Conservation (phyloP, 2,888 invertebrate species). For the Allacma fusca region DNA sequence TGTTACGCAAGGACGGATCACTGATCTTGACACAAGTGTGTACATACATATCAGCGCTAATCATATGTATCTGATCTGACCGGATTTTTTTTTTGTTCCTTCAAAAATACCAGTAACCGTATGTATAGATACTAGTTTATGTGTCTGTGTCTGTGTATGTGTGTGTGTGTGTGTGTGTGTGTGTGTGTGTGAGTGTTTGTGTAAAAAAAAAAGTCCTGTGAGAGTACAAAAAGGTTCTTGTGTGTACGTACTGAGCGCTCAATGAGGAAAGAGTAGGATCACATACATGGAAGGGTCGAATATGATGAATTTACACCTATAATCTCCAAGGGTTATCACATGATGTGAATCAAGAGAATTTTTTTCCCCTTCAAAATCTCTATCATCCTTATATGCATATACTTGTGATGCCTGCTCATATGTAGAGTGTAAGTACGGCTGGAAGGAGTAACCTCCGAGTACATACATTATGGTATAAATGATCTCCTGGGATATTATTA, state of each 20-base stretch:
- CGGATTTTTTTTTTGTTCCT: not conserved
- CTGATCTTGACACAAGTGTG: not conserved
- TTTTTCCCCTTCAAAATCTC: not conserved
- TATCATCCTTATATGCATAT: not conserved
- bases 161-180: no score
- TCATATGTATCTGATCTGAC: constrained; percentile 11
- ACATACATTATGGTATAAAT: not conserved
- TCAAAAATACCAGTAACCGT: not conserved
- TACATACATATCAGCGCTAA: not conserved
- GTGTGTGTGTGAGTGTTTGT: not conserved
- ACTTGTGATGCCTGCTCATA: no score
- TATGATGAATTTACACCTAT: constrained; percentile 41
- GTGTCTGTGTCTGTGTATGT: no score
- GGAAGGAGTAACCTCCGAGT: not conserved
- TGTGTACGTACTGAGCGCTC: no score
- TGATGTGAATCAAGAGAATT: not conserved
- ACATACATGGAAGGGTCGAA: not conserved
- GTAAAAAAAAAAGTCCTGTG: not conserved
- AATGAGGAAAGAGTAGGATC: not conserved
- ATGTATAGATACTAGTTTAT: no score
- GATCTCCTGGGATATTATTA: constrained; percentile 19
- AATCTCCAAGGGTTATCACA: constrained; percentile 20
- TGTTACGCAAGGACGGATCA: not conserved
- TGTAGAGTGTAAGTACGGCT: no score
- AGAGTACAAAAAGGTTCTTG: no score